Percentiles rank a stretch among this genome's conserved stretches.
phyloP scores from a whole-genome alignment of 1,140 invertebrate genomes.

The Diplogasteroides magnus region DNA sequence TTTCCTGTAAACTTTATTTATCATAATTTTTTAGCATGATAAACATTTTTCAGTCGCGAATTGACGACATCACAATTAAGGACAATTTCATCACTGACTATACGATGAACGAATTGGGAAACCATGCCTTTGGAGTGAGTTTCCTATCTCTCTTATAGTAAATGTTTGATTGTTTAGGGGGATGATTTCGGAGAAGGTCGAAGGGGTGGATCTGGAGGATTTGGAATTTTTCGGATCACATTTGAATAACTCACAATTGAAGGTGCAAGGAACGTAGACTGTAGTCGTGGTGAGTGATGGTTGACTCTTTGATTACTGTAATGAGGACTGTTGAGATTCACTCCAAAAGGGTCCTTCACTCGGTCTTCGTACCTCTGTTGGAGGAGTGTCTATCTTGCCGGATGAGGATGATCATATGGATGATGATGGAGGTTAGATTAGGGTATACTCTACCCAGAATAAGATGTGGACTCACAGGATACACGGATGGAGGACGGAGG shows the following conservation, averaged over 20 bases:
- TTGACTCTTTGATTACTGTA: too few relatives aligned
- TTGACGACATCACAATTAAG: constrained; percentile 97
- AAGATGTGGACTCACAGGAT: too few relatives aligned
- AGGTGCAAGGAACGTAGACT: constrained; percentile 16
- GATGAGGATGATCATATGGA: constrained; percentile 25
- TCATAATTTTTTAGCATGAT: too few relatives aligned
- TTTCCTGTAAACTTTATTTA: too few relatives aligned
- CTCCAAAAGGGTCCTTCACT: constrained; percentile 6
- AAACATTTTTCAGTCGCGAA: constrained; percentile 89
- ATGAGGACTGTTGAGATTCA: constrained; percentile 8
- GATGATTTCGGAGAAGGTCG: constrained; percentile 37
- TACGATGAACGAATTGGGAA: constrained; percentile 67
- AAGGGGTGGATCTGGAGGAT: constrained; percentile 27
- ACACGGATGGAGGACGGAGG: too few relatives aligned
- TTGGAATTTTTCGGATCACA: constrained; percentile 2
- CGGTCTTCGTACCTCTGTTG: neutral
- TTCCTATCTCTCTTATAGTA: constrained; percentile 15
- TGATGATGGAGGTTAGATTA: constrained; percentile 3
- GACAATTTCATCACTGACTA: constrained; percentile 68
- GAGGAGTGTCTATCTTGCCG: constrained; percentile 6
- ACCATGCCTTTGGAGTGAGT: constrained; percentile 61
- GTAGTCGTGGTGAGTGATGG: too few relatives aligned
- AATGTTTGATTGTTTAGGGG: constrained; percentile 17
- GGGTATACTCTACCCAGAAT: too few relatives aligned
- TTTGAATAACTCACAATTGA: neutral